Evolutionary conservation across 2,113 vertebrate species (phyloP).

Genomic region (Notarius quadriscutis): DNA sequence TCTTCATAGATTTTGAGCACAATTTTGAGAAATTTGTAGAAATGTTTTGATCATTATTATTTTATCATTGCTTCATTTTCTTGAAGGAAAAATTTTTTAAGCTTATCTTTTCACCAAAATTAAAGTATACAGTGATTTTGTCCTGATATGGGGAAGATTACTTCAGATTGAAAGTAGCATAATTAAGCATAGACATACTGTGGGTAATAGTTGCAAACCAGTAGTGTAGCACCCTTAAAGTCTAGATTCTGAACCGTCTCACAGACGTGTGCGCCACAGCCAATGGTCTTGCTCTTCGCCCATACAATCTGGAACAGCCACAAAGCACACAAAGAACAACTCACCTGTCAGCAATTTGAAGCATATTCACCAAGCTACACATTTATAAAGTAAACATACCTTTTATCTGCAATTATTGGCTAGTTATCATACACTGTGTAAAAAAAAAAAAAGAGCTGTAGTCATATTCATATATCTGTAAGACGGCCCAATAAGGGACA

Average conservation of each 20-base stretch:
- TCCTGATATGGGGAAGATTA: background rate
- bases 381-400: background rate
- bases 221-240: background rate
- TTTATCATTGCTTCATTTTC: background rate
- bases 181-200: slow-evolving; percentile 32
- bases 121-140: background rate
- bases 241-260: background rate
- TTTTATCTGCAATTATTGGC: background rate
- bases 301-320: slow-evolving; percentile 55
- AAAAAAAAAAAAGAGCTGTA: background rate
- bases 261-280: slow-evolving; percentile 51
- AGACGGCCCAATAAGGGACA: background rate
- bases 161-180: background rate
- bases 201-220: slow-evolving; percentile 57
- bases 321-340: background rate
- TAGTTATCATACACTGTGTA: background rate
- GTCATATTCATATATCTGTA: background rate
- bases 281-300: slow-evolving; percentile 40
- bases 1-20: background rate
- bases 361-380: background rate
- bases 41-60: no score
- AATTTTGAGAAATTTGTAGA: background rate
- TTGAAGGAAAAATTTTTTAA: background rate
- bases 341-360: background rate
- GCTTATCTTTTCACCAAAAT: background rate